Base-by-base conservation (phyloP, 2,888 invertebrate species). In the Caenorhabditis plicata region DNA sequence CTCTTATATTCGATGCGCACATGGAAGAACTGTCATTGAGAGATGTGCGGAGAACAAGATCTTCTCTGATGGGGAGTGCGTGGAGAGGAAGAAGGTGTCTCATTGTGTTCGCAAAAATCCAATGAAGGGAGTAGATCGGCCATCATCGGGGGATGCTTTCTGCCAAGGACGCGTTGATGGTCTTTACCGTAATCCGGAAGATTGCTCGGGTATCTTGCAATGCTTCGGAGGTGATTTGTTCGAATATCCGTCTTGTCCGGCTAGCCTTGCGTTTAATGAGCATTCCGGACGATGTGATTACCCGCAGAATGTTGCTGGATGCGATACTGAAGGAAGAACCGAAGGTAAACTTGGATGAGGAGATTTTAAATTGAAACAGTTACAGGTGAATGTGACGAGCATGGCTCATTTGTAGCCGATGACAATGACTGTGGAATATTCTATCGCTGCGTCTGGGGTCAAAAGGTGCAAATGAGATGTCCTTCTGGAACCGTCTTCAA, bases 371-470 rank as follows among this genome's bases (percentile, higher is more conserved):
- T 29, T 29, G 17, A 33, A 44, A 46, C 4, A 36, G 35, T 23
- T 41, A 15, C 22, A 47, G 61, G 45, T 15, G 55, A 29, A 5
- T 55, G 61, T 35, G 2, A 38, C 31, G 62, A 44, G 19, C 75
- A 75, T 49, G 75, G 75, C 26, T 61, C 69, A 3, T 65, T 71
- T 53, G 43, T 74, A 29, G 62, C 68, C 2, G 57, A 73, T 42
- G 46, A 43, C 19, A 17, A 50, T 3, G 56, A 71, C 50, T 75
- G 75, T 52, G 51, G 63, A n/a, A 27, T 56, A 33, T 75, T 67
- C 66, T 74, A 66, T 42, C 74, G 75, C n/a, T 75, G 75, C 43
- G 75, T 75, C 5, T 75, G 74, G 75, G 69, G 68, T 25, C 49
- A 60, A 3, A 60, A 62, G 20, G 73, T 67, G 19, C 36, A 31